Conservation (phyloP, 1,140 invertebrate genomes). For the Drosophila ohnishii region DNA sequence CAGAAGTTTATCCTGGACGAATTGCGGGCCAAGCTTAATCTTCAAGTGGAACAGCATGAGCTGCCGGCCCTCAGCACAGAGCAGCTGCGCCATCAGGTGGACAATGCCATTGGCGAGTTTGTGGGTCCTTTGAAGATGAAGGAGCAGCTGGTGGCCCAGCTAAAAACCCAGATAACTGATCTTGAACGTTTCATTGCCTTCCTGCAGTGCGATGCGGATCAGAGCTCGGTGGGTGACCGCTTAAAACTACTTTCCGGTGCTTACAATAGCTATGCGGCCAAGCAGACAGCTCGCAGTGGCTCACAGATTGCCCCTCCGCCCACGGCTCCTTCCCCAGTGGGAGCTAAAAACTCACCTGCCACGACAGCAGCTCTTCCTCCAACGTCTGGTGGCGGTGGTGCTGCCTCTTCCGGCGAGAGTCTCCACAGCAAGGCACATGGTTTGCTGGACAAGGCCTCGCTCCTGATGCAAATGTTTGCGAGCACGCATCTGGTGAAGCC, state of each 20-base stretch:
- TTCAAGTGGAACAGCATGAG: conserved; percentile 78
- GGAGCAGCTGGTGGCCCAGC: conserved; percentile 95
- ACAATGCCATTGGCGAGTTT: conserved; percentile 89
- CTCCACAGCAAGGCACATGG: conserved; percentile 80
- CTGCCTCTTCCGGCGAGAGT: conserved; percentile 46
- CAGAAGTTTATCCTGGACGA: conserved; percentile 95
- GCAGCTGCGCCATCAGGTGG: conserved; percentile 86
- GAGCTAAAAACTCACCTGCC: neutral
- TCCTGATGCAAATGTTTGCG: conserved; percentile 95
- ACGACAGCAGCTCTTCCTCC: conserved; percentile 1
- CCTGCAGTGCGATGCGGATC: conserved; percentile 90
- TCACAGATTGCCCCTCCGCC: conserved; percentile 11
- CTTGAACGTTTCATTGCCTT: conserved; percentile 98
- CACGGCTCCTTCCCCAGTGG: neutral
- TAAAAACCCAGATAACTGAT: conserved; percentile 98
- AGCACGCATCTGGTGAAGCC: conserved; percentile 92
- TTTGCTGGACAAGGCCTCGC: conserved; percentile 92
- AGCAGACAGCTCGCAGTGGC: conserved; percentile 61
- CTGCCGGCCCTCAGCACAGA: conserved; percentile 84
- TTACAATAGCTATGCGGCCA: conserved; percentile 80
- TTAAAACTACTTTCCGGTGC: conserved; percentile 61
- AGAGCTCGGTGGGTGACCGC: conserved; percentile 49
- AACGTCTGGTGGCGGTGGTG: neutral
- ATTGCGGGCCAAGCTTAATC: conserved; percentile 89
- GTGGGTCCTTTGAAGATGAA: conserved; percentile 98